Conservation (phyloP, 2,797 vertebrate genomes). For the Hydrolagus colliei region DNA sequence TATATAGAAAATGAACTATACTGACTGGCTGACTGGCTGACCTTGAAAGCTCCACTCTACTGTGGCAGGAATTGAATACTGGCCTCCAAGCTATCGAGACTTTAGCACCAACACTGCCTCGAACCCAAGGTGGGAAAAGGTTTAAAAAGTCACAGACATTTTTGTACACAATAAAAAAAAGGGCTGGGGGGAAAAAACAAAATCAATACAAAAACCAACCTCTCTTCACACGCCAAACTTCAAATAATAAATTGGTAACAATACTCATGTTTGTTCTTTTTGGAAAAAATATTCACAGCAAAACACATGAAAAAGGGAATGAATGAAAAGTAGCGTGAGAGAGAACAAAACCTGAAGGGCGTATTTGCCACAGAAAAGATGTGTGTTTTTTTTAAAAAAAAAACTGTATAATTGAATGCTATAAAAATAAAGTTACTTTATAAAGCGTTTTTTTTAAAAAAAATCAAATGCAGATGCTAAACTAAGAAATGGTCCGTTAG, state of each 20-base stretch:
- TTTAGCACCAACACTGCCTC: neutral
- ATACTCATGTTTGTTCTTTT: neutral
- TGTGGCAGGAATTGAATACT: neutral
- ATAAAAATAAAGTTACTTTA: conserved; percentile 31
- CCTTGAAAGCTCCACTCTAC: neutral
- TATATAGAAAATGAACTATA: neutral
- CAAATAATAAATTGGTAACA: neutral
- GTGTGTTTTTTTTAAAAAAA: neutral
- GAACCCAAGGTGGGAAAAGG: neutral
- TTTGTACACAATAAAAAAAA: neutral
- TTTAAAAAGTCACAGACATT: neutral
- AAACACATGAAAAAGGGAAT: neutral
- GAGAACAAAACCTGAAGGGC: neutral
- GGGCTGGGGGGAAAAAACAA: neutral
- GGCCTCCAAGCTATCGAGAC: neutral
- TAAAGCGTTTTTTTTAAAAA: conserved; percentile 18
- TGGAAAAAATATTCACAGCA: conserved; percentile 8
- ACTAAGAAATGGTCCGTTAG: conserved; percentile 23
- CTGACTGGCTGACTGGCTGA: neutral
- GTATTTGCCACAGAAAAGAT: neutral
- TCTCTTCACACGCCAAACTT: neutral
- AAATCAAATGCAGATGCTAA: conserved; percentile 27
- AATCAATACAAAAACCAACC: neutral
- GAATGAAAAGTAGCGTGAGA: neutral
- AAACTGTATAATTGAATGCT: conserved; percentile 24